Conservation (phyloP, 2,797 vertebrate genomes). For the Tympanoctomys barrerae region DNA sequence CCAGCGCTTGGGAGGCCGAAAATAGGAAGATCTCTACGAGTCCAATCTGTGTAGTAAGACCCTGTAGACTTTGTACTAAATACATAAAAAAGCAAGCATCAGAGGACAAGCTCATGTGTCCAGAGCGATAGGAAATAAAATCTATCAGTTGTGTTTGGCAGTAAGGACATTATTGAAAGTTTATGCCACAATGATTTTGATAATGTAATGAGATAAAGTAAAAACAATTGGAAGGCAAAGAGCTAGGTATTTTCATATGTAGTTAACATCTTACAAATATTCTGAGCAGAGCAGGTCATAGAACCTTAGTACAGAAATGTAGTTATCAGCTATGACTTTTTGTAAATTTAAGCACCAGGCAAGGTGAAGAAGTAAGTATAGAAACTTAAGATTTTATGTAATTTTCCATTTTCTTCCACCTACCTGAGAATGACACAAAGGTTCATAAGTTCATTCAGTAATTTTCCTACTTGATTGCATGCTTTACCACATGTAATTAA, state of each 20-base stretch:
- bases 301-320: neutral
- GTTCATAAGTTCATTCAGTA: neutral
- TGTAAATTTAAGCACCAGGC: neutral
- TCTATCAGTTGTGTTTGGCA: conserved; percentile 53
- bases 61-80: too few species aligned
- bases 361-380: neutral
- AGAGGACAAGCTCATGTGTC: neutral
- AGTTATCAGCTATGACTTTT: neutral
- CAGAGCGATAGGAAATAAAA: conserved; percentile 7
- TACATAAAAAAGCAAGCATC: too few species aligned
- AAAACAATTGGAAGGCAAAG: neutral
- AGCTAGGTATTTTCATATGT: neutral
- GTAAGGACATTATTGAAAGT: conserved; percentile 36
- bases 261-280: neutral
- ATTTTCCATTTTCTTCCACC: neutral
- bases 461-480: neutral
- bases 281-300: neutral
- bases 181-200: conserved; percentile 54
- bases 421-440: neutral
- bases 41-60: too few species aligned
- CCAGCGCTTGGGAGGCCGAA: too few species aligned
- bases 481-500: neutral
- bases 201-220: neutral
- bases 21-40: too few species aligned
- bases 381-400: neutral